A percentile compares a stretch with the other conserved stretches of the same genome.
phyloP scores from a whole-genome alignment of 1,140 invertebrate genomes.

The Lepidurus arcticus region DNA sequence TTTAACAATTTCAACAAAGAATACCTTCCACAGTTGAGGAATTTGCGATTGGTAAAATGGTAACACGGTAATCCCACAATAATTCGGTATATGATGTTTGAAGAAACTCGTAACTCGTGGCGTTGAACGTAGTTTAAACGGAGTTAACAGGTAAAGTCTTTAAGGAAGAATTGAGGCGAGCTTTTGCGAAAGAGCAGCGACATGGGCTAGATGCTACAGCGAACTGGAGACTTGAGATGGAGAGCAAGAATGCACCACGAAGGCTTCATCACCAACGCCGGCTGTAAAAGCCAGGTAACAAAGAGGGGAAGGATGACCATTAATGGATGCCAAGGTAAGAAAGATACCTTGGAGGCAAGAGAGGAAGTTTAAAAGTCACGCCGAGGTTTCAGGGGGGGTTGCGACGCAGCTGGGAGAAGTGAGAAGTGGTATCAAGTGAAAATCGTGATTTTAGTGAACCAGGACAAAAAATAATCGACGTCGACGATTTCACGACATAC shows the following conservation, averaged over 20 bases:
- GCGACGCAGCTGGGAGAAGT: neutral
- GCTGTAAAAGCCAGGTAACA: neutral
- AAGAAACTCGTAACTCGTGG: too few species aligned
- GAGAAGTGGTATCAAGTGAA: neutral
- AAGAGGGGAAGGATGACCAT: conserved; percentile 10
- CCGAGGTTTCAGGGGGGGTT: neutral
- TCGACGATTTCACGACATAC: too few species aligned
- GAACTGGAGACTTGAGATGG: neutral
- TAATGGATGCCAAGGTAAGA: conserved; percentile 21
- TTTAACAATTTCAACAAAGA: too few species aligned
- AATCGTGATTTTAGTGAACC: too few species aligned
- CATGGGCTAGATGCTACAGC: neutral
- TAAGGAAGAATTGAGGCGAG: neutral
- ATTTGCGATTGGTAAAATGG: too few species aligned
- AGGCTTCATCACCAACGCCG: neutral
- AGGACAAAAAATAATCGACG: too few species aligned
- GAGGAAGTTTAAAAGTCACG: neutral
- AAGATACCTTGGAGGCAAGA: conserved; percentile 3
- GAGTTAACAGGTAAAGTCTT: too few species aligned
- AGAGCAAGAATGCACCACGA: neutral
- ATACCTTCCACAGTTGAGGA: too few species aligned
- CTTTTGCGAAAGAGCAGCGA: neutral
- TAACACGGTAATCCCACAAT: too few species aligned
- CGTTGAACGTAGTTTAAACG: too few species aligned
- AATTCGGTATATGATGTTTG: too few species aligned